Evolutionary conservation across 2,113 vertebrate species (phyloP), one percentile per base, ranked within the genome.

Genomic region (Lutjanus erythropterus): DNA sequence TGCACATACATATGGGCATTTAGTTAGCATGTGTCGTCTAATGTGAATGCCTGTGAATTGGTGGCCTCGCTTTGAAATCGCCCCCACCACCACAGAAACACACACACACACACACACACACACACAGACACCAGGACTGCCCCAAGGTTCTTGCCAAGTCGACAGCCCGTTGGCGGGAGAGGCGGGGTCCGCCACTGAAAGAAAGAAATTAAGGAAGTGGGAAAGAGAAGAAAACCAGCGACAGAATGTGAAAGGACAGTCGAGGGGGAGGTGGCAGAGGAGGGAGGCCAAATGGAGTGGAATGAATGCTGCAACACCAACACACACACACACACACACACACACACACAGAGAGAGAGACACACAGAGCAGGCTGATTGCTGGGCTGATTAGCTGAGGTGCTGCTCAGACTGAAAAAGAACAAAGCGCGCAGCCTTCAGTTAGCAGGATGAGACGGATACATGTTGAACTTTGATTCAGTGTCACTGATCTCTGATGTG

Each of bases 191-290:
- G 9, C 79, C 23, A 37, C 67, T 85, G 27, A 68, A 78, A 79
- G 29, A 72, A 41, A 64, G 37, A 80, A 75, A 60, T 33, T 9
- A 67, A 66, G 58, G 55, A 86, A 79, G 80, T 83, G 49, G 55
- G 59, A 69, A 81, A 80, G 47, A 64, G 72, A 74, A 25, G 56
- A 68, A 64, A 72, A 77, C 5, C 6, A 69, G 73, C 60, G 72
- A 72, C 69, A 90, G 56, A 68, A 81, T 86, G 49, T 78, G 74
- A 83, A 86, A 86, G 65, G 83, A 83, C 52, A 41, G 64, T 44
- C 15, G 41, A n/a, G 46, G 15, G 33, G 47, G 53, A 39, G 39
- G 23, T 18, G 39, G 53, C 15, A 8, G 73, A 72, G 35, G 3
- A 15, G 25, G 35, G 25, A 62, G 49, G 59, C 35, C 37, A 76